Evolutionary conservation across 1,140 invertebrate species (phyloP), one percentile per base, ranked within the genome.

Genomic region (Chymomyza costata): DNA sequence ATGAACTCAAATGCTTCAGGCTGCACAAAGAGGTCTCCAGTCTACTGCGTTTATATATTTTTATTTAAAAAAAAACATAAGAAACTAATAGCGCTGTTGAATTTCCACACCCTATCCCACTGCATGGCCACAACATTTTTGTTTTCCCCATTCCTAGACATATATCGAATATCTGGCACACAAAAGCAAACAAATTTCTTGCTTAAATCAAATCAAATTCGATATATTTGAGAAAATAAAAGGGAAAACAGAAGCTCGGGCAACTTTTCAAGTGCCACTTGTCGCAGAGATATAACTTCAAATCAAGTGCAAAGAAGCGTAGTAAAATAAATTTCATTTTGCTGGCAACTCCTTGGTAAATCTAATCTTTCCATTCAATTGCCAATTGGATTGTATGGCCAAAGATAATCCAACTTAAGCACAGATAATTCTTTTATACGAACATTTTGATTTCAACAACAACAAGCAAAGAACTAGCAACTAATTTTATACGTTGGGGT

Each of bases 341-440:
- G 32, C 32, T 13, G 3, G 6, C 13, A 34, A 61, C 61, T 65
- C 41, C n/a, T n/a, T n/a, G 50, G 56, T 51, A 71, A 73, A 68
- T 65, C 59, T 64, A 80, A 73, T 65, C 73, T 80, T 67, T 80
- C 59, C 67, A 78, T 73, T 80, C 73, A 80, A 78, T 78, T 78
- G 73, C 21, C 73, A 78, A 78, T 80, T 68, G 58, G 73, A 68
- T 78, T 57, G 63, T 78, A 61, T 80, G 73, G 59, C 58, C 55
- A 61, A 39, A 62, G 73, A 78, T 78, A 78, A 80, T 78, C 73
- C 63, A 80, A 78, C 73, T 80, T 80, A 78, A 78, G 73, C 64
- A 67, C 58, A 80, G 73, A 78, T 78, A 78, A 78, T 78, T 80
- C 73, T 80, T 80, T 78, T 78, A 78, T 78, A 68, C 53, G 73